Conservation (phyloP, 1,140 invertebrate species). For the Papilio machaon region DNA sequence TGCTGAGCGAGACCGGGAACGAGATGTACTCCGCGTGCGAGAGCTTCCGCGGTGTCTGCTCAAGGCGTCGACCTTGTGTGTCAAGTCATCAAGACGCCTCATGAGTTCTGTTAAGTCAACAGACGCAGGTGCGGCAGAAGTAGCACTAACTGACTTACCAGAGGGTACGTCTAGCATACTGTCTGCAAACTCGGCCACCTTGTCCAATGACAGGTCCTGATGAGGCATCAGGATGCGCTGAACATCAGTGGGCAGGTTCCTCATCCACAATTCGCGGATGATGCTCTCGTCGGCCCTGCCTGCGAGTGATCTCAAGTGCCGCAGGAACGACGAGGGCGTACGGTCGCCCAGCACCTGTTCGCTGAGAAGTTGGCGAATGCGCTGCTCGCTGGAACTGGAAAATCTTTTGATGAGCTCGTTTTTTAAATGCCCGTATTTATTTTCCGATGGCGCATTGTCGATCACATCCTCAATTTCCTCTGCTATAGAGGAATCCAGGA, state of each 20-base stretch:
- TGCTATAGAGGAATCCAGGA: background rate
- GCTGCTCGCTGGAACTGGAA: slow-evolving; percentile 41
- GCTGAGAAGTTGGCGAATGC: slow-evolving; percentile 47
- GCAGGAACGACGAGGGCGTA: slow-evolving; percentile 55
- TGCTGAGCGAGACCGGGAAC: background rate
- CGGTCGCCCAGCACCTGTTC: slow-evolving; percentile 53
- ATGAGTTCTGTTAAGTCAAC: too few species aligned
- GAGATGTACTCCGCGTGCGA: background rate
- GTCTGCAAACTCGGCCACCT: too few species aligned
- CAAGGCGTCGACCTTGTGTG: too few species aligned
- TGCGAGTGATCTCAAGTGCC: slow-evolving; percentile 50
- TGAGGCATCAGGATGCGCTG: slow-evolving; percentile 41
- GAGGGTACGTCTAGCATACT: too few species aligned
- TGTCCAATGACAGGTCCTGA: too few species aligned
- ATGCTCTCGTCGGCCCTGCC: slow-evolving; percentile 45
- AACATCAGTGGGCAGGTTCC: slow-evolving; percentile 43
- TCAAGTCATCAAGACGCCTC: too few species aligned
- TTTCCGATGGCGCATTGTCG: background rate
- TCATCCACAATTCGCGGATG: slow-evolving; percentile 43
- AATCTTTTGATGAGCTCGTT: slow-evolving; percentile 31
- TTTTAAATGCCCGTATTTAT: slow-evolving; percentile 30
- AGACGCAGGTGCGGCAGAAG: too few species aligned
- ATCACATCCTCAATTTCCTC: background rate
- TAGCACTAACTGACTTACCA: too few species aligned
- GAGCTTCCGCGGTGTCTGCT: slow-evolving; percentile 14